These are phyloP conservation scores for Patella vulgata DNA, from an alignment of 1,140 invertebrate genomes.

Conservation along the genomic window DNA sequence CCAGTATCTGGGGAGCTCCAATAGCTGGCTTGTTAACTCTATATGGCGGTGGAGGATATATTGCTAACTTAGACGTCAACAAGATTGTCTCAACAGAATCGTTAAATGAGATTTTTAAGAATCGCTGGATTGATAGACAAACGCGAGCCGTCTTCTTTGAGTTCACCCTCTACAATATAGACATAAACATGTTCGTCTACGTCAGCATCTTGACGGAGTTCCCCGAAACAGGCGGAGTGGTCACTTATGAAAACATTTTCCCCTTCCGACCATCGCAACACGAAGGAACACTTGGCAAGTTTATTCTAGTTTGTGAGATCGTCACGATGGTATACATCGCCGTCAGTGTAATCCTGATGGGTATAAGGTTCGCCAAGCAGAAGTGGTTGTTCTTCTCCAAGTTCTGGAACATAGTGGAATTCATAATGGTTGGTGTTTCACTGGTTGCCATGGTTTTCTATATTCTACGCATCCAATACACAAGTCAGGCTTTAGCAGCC, in stretches of 20 bases:
- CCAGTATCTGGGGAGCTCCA: slow-evolving; percentile 38
- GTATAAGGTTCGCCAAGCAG: slow-evolving; percentile 9
- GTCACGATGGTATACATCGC: slow-evolving; percentile 18
- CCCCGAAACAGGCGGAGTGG: slow-evolving; percentile 63
- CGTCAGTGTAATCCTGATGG: slow-evolving; percentile 11
- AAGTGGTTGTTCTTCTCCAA: slow-evolving; percentile 24
- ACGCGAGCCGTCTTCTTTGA: slow-evolving; percentile 70
- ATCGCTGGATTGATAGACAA: slow-evolving; percentile 67
- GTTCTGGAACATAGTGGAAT: slow-evolving; percentile 32
- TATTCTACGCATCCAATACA: slow-evolving; percentile 15
- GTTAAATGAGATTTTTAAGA: slow-evolving; percentile 55
- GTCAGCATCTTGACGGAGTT: slow-evolving; percentile 60
- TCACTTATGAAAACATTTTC: slow-evolving; percentile 32
- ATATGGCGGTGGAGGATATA: slow-evolving; percentile 47
- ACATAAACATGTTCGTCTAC: slow-evolving; percentile 45
- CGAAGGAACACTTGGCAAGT: slow-evolving; percentile 18
- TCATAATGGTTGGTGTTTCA: slow-evolving; percentile 17
- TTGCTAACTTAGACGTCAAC: slow-evolving; percentile 27
- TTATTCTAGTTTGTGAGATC: slow-evolving; percentile 25
- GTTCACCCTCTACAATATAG: slow-evolving; percentile 70
- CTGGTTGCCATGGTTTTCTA: slow-evolving; percentile 20
- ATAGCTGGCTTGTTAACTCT: slow-evolving; percentile 31
- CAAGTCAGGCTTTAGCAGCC: slow-evolving; percentile 15
- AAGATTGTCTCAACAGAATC: slow-evolving; percentile 15
- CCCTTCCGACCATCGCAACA: slow-evolving; percentile 25